These are phyloP conservation scores for Stenichneumon culpator DNA, from an alignment of 2,888 invertebrate genomes.

Conservation along the genomic window DNA sequence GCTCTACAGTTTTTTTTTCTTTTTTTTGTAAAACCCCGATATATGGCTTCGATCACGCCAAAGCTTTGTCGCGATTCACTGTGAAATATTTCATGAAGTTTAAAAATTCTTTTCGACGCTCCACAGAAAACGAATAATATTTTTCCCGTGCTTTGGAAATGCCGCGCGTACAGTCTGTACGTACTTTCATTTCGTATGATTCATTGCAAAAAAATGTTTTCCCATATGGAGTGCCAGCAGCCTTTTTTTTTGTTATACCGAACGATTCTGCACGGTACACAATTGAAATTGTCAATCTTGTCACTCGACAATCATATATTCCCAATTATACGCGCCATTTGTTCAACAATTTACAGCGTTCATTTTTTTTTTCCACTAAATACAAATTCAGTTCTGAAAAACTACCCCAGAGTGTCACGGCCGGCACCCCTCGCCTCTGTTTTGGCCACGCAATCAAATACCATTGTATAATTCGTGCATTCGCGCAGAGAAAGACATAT, in stretches of 20 bases:
- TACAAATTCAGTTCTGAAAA: slow-evolving; percentile 9
- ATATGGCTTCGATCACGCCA: slow-evolving; percentile 43
- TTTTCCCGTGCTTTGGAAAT: slow-evolving; percentile 42
- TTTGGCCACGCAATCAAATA: slow-evolving; percentile 31
- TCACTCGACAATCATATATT: slow-evolving; percentile 42
- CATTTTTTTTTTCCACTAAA: slow-evolving; percentile 8
- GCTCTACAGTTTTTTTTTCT: not conserved
- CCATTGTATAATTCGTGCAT: not conserved
- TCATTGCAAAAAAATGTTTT: slow-evolving; percentile 52
- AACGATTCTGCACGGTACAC: slow-evolving; percentile 33
- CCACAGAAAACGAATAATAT: slow-evolving; percentile 20
- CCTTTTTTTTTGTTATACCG: slow-evolving; percentile 49
- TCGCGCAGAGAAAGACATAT: not conserved
- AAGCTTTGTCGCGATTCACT: slow-evolving; percentile 46
- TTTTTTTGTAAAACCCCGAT: slow-evolving; percentile 4
- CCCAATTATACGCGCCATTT: slow-evolving; percentile 43
- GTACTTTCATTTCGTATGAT: slow-evolving; percentile 48
- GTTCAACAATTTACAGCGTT: slow-evolving; percentile 1
- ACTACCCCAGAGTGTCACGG: not conserved
- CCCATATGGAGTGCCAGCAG: not conserved
- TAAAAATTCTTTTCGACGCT: slow-evolving; percentile 60
- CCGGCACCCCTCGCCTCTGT: not conserved
- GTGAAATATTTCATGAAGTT: slow-evolving; percentile 61
- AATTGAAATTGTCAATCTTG: slow-evolving; percentile 36
- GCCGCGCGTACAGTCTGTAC: not conserved